Conservation (phyloP, 1,140 invertebrate species). For the Phenacoccus solenopsis region DNA sequence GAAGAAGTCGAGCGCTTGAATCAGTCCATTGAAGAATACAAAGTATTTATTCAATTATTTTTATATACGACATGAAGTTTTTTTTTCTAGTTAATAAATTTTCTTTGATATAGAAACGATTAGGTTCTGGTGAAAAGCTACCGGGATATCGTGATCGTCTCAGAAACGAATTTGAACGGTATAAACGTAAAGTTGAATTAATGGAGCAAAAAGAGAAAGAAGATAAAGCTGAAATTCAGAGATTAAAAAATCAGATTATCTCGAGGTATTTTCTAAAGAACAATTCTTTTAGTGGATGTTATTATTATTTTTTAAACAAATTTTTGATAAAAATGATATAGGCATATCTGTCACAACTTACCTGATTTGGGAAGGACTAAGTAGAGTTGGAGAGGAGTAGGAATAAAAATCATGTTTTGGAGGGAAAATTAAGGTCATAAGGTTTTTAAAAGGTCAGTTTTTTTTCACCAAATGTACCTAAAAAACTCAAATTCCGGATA, state of each 20-base stretch:
- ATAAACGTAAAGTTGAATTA: constrained; percentile 37
- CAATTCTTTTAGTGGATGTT: too few relatives aligned
- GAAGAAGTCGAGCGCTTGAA: constrained; percentile 24
- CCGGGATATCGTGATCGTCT: constrained; percentile 30
- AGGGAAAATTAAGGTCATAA: too few relatives aligned
- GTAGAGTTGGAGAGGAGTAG: too few relatives aligned
- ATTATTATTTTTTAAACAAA: too few relatives aligned
- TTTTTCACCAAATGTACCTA: too few relatives aligned
- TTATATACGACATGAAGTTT: too few relatives aligned
- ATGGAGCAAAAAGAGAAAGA: constrained; percentile 34
- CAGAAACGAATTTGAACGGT: constrained; percentile 37
- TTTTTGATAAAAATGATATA: neutral
- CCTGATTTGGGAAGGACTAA: too few relatives aligned
- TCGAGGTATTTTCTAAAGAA: constrained; percentile 23
- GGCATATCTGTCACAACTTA: too few relatives aligned
- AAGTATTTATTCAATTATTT: constrained; percentile 20
- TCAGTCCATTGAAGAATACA: constrained; percentile 21
- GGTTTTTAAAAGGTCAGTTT: too few relatives aligned
- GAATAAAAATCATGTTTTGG: too few relatives aligned
- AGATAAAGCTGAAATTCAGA: constrained; percentile 31
- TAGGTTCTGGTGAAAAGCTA: constrained; percentile 21
- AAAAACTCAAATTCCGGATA: too few relatives aligned
- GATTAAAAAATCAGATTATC: constrained; percentile 30
- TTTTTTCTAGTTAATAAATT: neutral
- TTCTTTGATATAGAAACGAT: neutral